Evolutionary conservation across 1,140 invertebrate species (phyloP).

Genomic region (Euborellia annulipes): DNA sequence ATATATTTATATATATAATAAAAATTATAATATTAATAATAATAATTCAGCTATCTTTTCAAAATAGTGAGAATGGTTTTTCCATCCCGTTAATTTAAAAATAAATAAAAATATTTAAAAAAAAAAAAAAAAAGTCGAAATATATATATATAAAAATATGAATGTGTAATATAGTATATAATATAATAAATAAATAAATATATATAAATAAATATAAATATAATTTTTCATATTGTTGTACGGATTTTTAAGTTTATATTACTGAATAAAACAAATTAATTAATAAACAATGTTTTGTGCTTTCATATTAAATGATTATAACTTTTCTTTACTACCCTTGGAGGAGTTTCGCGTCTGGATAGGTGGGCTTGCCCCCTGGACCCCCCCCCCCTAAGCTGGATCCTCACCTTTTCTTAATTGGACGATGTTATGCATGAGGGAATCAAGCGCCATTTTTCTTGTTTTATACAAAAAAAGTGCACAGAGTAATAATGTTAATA

Average conservation of each 20-base stretch:
- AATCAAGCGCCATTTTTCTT: too few relatives aligned
- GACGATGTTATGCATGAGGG: too few relatives aligned
- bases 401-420: too few relatives aligned
- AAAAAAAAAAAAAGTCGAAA: slow-evolving; percentile 14
- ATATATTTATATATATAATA: slow-evolving; percentile 4
- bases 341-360: too few relatives aligned
- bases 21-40: background rate
- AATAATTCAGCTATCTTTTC: slow-evolving; percentile 12
- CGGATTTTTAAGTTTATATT: slow-evolving; percentile 71
- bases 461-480: too few relatives aligned
- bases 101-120: slow-evolving; percentile 24
- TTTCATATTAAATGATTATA: too few relatives aligned
- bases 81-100: slow-evolving; percentile 37
- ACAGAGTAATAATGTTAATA: too few relatives aligned
- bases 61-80: slow-evolving; percentile 45
- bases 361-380: too few relatives aligned
- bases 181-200: slow-evolving; percentile 15
- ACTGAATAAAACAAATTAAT: slow-evolving; percentile 24
- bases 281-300: slow-evolving; percentile 43
- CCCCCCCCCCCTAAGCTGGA: too few relatives aligned
- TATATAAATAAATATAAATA: slow-evolving; percentile 47
- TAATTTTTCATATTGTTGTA: slow-evolving; percentile 66
- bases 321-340: too few relatives aligned
- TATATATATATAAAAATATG: slow-evolving; percentile 12
- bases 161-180: slow-evolving; percentile 9